Base-by-base conservation (phyloP, 2,113 vertebrate genomes). In the Hystrix cristata region DNA sequence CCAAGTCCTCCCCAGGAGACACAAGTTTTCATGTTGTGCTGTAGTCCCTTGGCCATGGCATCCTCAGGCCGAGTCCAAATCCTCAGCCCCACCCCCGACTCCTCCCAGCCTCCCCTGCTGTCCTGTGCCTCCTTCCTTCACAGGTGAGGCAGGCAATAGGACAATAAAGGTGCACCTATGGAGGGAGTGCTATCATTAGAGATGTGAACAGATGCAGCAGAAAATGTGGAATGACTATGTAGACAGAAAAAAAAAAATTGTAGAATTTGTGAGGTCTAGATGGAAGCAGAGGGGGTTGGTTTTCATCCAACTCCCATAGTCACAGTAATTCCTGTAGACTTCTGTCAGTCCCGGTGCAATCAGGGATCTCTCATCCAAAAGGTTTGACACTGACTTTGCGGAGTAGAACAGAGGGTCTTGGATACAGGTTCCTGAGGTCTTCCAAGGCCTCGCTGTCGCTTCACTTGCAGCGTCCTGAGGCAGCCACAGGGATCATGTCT, bases 201-300 rank as follows among this genome's bases (percentile, higher is more conserved):
- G 14, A 59, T 9, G 15, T 8, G 91, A 29, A 25, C 23, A 19
- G 67, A n/a, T 6, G 7, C 5, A 38, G 0, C 51, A 2, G 18
- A 19, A 65, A 27, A 12, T 0, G 0, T 0, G 12, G 25, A 9
- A 27, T 21, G 38, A 2, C 19, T 4, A 0, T 4, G 12, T 18
- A 43, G 21, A 25, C 16, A 55, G 38, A 8, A 14, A 43, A 48
- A 31, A 16, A 13, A 1, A 31, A 16, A 13, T 1, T 1, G 0
- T 0, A 34, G 3, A 1, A 9, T 10, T 8, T n/a, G 2, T 3
- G 2, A 19, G 11, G 18, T 23, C 43, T n/a, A 57, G 27, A 21
- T 67, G 1, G 43, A 55, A n/a, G 12, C 55, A 11, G 3, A 38
- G 38, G 34, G 71, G 23, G 31, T 16, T 38, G 5, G 0, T 31